Conservation (phyloP, 2,797 vertebrate genomes). For the Knipowitschia caucasica region DNA sequence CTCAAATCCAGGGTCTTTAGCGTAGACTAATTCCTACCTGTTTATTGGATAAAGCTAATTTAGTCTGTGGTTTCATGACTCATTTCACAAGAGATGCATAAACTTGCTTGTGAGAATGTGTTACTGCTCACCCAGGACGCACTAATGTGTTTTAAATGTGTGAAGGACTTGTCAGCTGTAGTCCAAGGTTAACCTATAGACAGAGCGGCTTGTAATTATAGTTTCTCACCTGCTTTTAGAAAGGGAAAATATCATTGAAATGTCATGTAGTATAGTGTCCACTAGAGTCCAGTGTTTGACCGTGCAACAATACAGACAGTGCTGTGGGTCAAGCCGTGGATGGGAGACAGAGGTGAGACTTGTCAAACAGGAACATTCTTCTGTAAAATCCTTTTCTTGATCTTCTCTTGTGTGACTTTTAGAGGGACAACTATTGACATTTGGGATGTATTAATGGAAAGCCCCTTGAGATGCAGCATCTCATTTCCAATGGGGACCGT, state of each 20-base stretch:
- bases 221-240: background rate
- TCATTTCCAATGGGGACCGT: no score
- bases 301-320: conserved; percentile 24
- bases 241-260: background rate
- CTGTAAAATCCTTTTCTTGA: conserved; percentile 1
- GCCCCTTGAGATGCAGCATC: no score
- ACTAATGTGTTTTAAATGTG: conserved; percentile 29
- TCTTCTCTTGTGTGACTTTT: conserved; percentile 38
- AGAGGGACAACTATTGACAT: conserved; percentile 37
- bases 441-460: no score
- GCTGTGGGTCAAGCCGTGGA: conserved; percentile 39
- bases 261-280: conserved; percentile 61
- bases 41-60: conserved; percentile 38
- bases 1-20: background rate
- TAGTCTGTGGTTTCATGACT: conserved; percentile 35
- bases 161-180: conserved; percentile 21
- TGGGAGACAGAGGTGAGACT: conserved; percentile 10
- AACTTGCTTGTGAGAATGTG: conserved; percentile 10
- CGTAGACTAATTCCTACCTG: background rate
- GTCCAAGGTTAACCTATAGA: background rate
- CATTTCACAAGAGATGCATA: conserved; percentile 16
- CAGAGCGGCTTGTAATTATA: background rate
- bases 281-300: conserved; percentile 73
- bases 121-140: conserved; percentile 11
- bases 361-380: background rate